Conservation (phyloP, 1,140 invertebrate genomes). For the Pseudomyrmex sp. region DNA sequence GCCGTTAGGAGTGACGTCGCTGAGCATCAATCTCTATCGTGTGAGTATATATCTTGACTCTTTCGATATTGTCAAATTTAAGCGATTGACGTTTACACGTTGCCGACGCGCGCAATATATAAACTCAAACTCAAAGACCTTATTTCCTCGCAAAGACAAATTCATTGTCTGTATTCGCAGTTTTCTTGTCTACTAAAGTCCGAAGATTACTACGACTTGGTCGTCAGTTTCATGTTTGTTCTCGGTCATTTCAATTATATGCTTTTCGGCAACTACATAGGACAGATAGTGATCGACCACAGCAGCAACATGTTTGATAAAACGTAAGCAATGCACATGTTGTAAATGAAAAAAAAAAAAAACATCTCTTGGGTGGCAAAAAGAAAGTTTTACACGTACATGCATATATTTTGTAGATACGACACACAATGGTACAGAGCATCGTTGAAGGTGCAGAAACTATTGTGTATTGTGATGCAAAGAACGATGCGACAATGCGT, state of each 20-base stretch:
- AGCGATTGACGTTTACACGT: neutral
- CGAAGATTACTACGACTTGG: neutral
- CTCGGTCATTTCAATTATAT: slow-evolving; percentile 6
- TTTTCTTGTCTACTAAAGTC: slow-evolving; percentile 2
- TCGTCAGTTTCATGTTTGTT: neutral
- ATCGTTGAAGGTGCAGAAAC: slow-evolving; percentile 41
- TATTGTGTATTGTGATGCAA: slow-evolving; percentile 62
- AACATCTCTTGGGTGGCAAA: neutral
- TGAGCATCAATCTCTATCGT: slow-evolving; percentile 45
- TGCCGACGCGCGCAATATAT: neutral
- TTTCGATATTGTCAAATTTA: neutral
- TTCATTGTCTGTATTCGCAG: neutral
- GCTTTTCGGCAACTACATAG: slow-evolving; percentile 23
- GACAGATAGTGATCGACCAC: slow-evolving; percentile 22
- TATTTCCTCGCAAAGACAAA: neutral
- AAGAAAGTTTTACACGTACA: neutral
- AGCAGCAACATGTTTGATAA: slow-evolving; percentile 39
- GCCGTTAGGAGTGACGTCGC: neutral
- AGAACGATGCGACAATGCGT: slow-evolving; percentile 25
- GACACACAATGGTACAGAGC: slow-evolving; percentile 55
- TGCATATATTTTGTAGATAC: slow-evolving; percentile 44
- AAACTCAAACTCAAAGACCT: slow-evolving; percentile 2
- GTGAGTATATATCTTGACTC: slow-evolving; percentile 35
- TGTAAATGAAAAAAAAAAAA: too few relatives aligned
- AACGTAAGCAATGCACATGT: slow-evolving; percentile 1